Base-by-base conservation (phyloP, 2,888 invertebrate genomes). In the Drosophila maculinotata region DNA sequence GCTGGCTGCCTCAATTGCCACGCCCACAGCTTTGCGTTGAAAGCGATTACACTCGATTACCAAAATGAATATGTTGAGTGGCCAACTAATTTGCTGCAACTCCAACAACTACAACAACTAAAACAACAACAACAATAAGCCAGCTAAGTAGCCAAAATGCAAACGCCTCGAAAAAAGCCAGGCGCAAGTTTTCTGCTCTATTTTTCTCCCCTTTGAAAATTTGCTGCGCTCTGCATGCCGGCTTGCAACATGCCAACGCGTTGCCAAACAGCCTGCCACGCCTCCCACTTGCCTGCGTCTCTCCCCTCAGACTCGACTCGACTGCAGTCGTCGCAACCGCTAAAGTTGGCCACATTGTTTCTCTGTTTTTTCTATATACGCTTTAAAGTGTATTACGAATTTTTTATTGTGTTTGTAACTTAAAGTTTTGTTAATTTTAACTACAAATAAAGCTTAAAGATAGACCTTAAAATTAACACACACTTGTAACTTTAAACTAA, bases 1-100 rank as follows among this genome's bases (percentile, higher is more conserved):
- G 66, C 47, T 23, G 45, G 35, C 36, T 60, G 36, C 54, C 38
- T 49, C 48, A 48, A 57, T 51, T 41, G 72, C 23, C 58, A 64
- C 72, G 72, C 72, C 69, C 72, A 47, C 52, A 36, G n/a, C 23
- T 42, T 15, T 42, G 54, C 47, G 62, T 53, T 56, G 42, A 59
- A 72, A 59, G 69, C 65, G 76, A 70, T 76, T 76, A 77, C 78
- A 65, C 68, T 77, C 78, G 76, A 76, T 76, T 76, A 78, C 71
- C 78, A 62, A 77, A 77, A 76, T 77, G 66, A 69, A 75, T 77
- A 77, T 77, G 79, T 78, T 74, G 74, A 71, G 75, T 78, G 66
- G 77, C 75, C 66, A 69, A 69, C 76, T 71, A 76, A 75, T 77
- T 76, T 74, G 63, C 47, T 28, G 56, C 53, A 49, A 35, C 62